Evolutionary conservation across 2,888 invertebrate genomes (phyloP).

Genomic region (Pristionchus mayeri): DNA sequence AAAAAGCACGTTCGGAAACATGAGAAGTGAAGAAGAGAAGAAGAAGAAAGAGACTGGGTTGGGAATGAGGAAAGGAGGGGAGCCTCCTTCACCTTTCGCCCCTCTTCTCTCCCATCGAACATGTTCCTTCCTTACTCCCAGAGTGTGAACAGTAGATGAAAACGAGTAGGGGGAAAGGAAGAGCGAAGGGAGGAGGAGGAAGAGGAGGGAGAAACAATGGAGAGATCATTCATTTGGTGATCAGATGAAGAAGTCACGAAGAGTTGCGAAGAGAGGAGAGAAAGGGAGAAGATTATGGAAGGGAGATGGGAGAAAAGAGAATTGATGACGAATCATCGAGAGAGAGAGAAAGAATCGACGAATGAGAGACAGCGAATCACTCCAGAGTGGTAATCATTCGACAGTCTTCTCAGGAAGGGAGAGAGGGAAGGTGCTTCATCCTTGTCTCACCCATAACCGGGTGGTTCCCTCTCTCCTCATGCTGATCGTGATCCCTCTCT

Average conservation of each 20-base stretch:
- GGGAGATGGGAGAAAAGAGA: constrained; percentile 5
- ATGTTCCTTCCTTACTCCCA: neutral
- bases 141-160: neutral
- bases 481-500: neutral
- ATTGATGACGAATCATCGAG: constrained; percentile 3
- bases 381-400: neutral
- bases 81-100: neutral
- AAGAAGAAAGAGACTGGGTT: too few species aligned
- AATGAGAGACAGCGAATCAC: neutral
- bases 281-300: constrained; percentile 5
- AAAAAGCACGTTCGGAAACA: neutral
- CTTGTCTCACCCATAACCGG: neutral
- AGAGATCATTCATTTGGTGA: neutral
- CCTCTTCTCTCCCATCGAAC: constrained; percentile 1
- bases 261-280: neutral
- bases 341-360: neutral
- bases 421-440: neutral
- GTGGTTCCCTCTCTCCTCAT: neutral
- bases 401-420: too few species aligned
- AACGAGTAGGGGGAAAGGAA: neutral
- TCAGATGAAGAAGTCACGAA: neutral
- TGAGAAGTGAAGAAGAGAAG: neutral
- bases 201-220: neutral
- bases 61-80: neutral
- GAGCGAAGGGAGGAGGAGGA: neutral